Evolutionary conservation across 1,140 invertebrate genomes (phyloP).

Genomic region (Periplaneta americana): DNA sequence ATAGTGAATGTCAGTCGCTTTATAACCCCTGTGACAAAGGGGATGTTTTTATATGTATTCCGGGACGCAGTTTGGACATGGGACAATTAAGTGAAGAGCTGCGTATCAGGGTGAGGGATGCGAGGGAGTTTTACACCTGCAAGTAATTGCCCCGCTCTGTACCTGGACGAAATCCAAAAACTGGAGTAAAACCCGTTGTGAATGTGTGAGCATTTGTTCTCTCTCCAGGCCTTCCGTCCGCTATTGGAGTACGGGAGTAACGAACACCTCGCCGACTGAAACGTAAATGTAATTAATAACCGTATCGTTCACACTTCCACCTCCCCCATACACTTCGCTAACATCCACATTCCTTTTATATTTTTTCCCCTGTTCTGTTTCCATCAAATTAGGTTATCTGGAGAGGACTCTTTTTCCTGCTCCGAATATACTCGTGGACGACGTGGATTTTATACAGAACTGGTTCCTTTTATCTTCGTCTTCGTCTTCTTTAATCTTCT

Average conservation of each 20-base stretch:
- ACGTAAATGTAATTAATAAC: background rate
- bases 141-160: background rate
- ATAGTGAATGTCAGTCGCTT: too few relatives aligned
- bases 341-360: background rate
- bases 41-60: too few relatives aligned
- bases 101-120: too few relatives aligned
- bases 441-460: too few relatives aligned
- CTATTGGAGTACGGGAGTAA: too few relatives aligned
- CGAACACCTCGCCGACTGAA: background rate
- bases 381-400: background rate
- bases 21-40: too few relatives aligned
- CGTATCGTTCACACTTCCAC: background rate
- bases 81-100: background rate
- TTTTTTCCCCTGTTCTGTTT: background rate
- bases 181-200: background rate
- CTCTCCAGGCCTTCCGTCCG: too few relatives aligned
- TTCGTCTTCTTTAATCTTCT: too few relatives aligned
- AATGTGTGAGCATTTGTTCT: background rate
- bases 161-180: background rate
- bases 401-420: background rate
- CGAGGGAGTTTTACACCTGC: background rate
- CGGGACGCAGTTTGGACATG: too few relatives aligned
- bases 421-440: too few relatives aligned
- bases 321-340: too few relatives aligned
- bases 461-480: too few relatives aligned